A percentile compares a stretch with the other conserved stretches of the same genome.
Conservation (phyloP, 1,140 invertebrate genomes). For the Drosophila fuyamai region DNA sequence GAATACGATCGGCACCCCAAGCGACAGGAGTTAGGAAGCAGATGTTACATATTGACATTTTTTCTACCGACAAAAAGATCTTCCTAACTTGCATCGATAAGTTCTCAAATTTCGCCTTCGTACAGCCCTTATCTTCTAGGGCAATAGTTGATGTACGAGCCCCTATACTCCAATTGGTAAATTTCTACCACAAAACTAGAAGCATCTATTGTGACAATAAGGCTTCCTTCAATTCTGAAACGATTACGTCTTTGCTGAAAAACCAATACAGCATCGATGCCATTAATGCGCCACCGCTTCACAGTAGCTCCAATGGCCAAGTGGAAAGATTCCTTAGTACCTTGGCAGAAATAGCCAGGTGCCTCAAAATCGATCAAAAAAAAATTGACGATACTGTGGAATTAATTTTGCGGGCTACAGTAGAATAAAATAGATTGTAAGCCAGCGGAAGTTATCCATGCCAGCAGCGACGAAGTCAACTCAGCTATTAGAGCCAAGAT, state of each 20-base stretch:
- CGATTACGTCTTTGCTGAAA: background rate
- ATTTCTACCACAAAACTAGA: background rate
- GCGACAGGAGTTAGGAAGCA: background rate
- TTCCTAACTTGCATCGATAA: slow-evolving; percentile 1
- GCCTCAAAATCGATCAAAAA: too few relatives aligned
- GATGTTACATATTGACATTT: slow-evolving; percentile 1
- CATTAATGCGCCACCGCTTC: too few relatives aligned
- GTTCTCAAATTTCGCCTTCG: background rate
- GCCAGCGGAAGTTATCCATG: too few relatives aligned
- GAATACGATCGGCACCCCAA: slow-evolving; percentile 17
- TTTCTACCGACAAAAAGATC: background rate
- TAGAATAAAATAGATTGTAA: too few relatives aligned
- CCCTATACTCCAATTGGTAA: slow-evolving; percentile 7
- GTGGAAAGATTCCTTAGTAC: too few relatives aligned
- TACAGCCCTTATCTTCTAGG: slow-evolving; percentile 9
- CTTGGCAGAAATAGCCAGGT: too few relatives aligned
- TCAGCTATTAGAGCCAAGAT: too few relatives aligned
- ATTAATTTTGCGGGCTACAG: too few relatives aligned
- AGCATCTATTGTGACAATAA: slow-evolving; percentile 18
- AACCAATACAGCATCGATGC: too few relatives aligned
- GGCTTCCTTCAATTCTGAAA: background rate
- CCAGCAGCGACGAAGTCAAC: too few relatives aligned
- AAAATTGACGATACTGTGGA: too few relatives aligned
- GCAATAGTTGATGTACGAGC: background rate
- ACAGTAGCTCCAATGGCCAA: too few relatives aligned